Evolutionary conservation across 2,888 invertebrate genomes (phyloP).

Genomic region (Machimus rusticus): DNA sequence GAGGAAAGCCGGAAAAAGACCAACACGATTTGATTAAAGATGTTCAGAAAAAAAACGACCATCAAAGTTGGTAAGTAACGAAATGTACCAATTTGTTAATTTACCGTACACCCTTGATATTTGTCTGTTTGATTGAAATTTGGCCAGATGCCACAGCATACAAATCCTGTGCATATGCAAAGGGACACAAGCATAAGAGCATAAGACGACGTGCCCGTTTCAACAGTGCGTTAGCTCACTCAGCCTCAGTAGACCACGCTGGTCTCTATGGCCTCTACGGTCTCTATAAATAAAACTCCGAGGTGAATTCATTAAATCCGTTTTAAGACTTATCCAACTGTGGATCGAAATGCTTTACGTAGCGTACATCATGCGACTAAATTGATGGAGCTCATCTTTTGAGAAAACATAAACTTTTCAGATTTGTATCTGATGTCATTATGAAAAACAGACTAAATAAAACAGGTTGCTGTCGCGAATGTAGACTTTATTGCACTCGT

Average conservation of each 20-base stretch:
- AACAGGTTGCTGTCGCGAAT: not conserved
- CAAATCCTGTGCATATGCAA: not conserved
- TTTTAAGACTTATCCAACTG: slow-evolving; percentile 42
- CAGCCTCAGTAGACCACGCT: not conserved
- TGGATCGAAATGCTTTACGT: slow-evolving; percentile 20
- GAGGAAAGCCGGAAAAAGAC: not conserved
- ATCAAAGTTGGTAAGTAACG: slow-evolving; percentile 34
- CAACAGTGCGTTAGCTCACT: not conserved
- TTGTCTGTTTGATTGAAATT: slow-evolving; percentile 52
- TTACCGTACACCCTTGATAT: slow-evolving; percentile 63
- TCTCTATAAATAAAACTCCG: slow-evolving; percentile 16
- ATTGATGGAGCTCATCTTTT: slow-evolving; percentile 36
- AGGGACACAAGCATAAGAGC: not conserved
- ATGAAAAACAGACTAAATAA: not conserved
- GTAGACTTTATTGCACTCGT: not conserved
- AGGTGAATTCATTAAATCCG: slow-evolving; percentile 43
- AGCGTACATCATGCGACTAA: slow-evolving; percentile 15
- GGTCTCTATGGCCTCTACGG: not conserved
- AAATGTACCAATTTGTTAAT: slow-evolving; percentile 64
- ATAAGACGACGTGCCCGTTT: not conserved
- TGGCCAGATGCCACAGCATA: slow-evolving; percentile 44
- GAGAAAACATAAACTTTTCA: slow-evolving; percentile 30
- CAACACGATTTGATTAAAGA: not conserved
- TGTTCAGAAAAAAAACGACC: not conserved
- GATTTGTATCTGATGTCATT: not conserved